These are phyloP conservation scores for Syngnathus rostellatus DNA, from an alignment of 2,797 vertebrate genomes.

Conservation along the genomic window DNA sequence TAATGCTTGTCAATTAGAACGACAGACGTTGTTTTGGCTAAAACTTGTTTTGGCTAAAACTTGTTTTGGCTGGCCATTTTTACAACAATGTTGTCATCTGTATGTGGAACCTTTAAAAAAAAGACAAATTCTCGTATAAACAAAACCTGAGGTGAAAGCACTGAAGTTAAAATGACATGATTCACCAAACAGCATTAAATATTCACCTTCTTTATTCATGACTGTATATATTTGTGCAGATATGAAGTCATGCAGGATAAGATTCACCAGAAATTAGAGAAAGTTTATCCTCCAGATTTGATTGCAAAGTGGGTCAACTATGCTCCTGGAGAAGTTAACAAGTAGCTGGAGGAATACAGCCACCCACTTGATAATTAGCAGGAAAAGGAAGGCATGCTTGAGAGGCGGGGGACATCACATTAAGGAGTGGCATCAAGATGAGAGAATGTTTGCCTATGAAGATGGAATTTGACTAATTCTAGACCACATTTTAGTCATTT, in stretches of 20 bases:
- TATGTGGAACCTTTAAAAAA: neutral
- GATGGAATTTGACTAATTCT: constrained; percentile 15
- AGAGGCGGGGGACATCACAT: constrained; percentile 25
- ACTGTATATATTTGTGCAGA: neutral
- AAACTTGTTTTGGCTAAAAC: neutral
- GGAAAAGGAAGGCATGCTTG: constrained; percentile 43
- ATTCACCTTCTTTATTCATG: neutral
- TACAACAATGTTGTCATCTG: neutral
- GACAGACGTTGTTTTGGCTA: no score
- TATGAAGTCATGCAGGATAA: neutral
- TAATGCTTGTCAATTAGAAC: neutral
- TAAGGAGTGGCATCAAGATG: constrained; percentile 34
- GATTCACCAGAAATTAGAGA: neutral
- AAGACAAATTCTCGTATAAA: neutral
- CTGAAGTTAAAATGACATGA: neutral
- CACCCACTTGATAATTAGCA: constrained; percentile 64
- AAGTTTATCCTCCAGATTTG: constrained; percentile 47
- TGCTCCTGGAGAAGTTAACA: constrained; percentile 65
- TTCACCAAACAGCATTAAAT: neutral
- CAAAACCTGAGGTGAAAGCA: neutral
- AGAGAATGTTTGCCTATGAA: constrained; percentile 41
- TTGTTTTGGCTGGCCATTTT: neutral
- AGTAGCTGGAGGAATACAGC: constrained; percentile 63
- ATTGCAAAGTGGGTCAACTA: constrained; percentile 72
- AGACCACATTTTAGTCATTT: constrained; percentile 2